A percentile compares a stretch with the other conserved stretches of the same genome.
Evolutionary conservation across 2,797 vertebrate genomes (phyloP).

Genomic region (Thaleichthys pacificus): DNA sequence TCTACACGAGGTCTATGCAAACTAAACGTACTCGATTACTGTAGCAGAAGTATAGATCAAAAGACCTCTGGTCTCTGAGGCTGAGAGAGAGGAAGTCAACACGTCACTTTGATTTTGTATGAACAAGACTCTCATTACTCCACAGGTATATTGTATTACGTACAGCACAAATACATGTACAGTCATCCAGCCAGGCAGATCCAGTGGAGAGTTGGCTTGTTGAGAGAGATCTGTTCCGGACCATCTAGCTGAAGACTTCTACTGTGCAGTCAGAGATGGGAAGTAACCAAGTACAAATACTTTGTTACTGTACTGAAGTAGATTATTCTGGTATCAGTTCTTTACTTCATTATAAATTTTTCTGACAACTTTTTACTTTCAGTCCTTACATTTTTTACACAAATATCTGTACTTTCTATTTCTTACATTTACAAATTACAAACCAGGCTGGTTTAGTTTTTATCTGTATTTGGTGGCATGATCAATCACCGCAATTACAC

Average conservation of each 20-base stretch:
- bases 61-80: constrained; percentile 34
- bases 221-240: neutral
- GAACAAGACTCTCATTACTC: constrained; percentile 37
- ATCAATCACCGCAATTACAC: too few relatives aligned
- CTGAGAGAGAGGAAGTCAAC: constrained; percentile 49
- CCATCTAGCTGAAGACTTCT: neutral
- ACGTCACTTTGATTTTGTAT: constrained; percentile 53
- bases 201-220: neutral
- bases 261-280: too few relatives aligned
- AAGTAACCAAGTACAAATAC: too few relatives aligned
- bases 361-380: too few relatives aligned
- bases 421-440: too few relatives aligned
- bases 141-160: neutral
- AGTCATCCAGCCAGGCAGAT: neutral
- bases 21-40: constrained; percentile 39
- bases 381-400: too few relatives aligned
- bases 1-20: constrained; percentile 46
- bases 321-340: neutral
- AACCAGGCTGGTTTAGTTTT: too few relatives aligned
- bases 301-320: neutral
- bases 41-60: constrained; percentile 59
- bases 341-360: too few relatives aligned
- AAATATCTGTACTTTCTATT: too few relatives aligned
- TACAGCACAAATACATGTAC: constrained; percentile 39
- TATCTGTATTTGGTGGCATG: too few relatives aligned